A percentile compares a stretch with the other conserved stretches of the same genome.
phyloP scores from a whole-genome alignment of 37 sponge, comb jelly and placozoan species.

The Hormiphora californensis region DNA sequence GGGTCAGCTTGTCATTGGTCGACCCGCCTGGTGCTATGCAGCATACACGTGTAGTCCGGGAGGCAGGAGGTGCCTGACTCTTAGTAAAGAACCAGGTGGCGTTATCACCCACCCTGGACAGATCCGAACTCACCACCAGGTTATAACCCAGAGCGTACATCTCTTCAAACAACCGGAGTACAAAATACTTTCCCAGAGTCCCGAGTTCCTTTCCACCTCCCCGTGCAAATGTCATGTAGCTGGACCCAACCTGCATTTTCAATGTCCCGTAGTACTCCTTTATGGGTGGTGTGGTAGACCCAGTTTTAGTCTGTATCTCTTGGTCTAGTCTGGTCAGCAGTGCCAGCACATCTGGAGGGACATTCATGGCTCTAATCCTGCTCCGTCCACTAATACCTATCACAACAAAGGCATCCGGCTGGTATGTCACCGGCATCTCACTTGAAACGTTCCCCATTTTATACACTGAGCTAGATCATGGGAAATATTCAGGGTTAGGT shows the following conservation, averaged over 20 bases:
- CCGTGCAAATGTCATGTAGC: background rate
- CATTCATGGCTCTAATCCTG: constrained; percentile 41
- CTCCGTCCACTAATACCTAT: background rate
- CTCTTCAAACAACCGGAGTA: background rate
- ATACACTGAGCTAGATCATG: no score
- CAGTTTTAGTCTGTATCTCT: constrained; percentile 15
- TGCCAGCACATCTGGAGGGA: background rate
- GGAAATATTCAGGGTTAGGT: no score
- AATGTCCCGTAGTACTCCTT: constrained; percentile 5
- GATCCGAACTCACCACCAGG: background rate
- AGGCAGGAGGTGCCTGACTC: background rate
- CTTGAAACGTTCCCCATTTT: constrained; percentile 1
- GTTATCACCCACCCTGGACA: background rate
- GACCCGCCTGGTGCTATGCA: constrained; percentile 15
- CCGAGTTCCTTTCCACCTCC: background rate
- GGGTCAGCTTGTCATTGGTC: background rate
- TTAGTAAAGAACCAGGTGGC: constrained; percentile 24
- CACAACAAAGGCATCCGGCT: background rate
- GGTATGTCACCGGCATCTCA: background rate
- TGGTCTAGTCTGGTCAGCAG: constrained; percentile 3
- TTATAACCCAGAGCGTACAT: constrained; percentile 24
- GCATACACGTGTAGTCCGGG: background rate
- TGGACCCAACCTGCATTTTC: constrained; percentile 15
- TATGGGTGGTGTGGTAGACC: background rate
- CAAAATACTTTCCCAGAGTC: constrained; percentile 31